Base-by-base conservation (phyloP, 2,888 invertebrate species). In the Ellobium chinense region DNA sequence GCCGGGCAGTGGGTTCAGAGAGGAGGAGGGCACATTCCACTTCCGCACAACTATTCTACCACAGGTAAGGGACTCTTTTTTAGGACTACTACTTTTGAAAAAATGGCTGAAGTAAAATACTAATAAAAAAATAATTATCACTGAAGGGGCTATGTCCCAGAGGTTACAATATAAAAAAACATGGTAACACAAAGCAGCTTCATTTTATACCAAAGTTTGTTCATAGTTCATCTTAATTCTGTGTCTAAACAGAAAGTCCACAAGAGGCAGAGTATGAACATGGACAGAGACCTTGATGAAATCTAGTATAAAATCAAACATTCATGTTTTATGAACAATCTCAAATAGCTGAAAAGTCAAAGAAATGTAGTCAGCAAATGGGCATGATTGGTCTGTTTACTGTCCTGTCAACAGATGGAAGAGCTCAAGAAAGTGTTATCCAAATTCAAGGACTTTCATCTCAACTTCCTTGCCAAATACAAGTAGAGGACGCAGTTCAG, bases 21-120 rank as follows among this genome's bases (percentile, higher is more conserved):
- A 99, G 94, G 94, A 94, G 82, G 96, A 96, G 0, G 98, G 97
- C 85, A 99, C 99, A 0, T 97, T 95, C 94, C 99, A 99, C 94
- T 99, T 99, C 90, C 95, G 96, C 85, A 98, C 97, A 87, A 99
- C 99, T 73, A 99, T 99, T 93, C 94, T 99, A 89, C 99, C 99
- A 14, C 97, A 56, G 74, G 80, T 80, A 0, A 7, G 97, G 91
- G 5, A 29, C 9, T 1, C 2, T 73, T 36, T 60, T 1, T 73
- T n/a, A n/a, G n/a, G n/a, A n/a, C n/a, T n/a, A n/a, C n/a, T n/a
- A n/a, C n/a, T n/a, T n/a, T n/a, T n/a, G n/a, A n/a, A n/a, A n/a
- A n/a, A n/a, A n/a, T n/a, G n/a, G n/a, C n/a, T n/a, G n/a, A n/a
- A n/a, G n/a, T n/a, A n/a, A n/a, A n/a, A n/a, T 54, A 14, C 18